These are phyloP conservation scores for Calliopsis andreniformis DNA, from an alignment of 1,140 invertebrate genomes.

Conservation along the genomic window DNA sequence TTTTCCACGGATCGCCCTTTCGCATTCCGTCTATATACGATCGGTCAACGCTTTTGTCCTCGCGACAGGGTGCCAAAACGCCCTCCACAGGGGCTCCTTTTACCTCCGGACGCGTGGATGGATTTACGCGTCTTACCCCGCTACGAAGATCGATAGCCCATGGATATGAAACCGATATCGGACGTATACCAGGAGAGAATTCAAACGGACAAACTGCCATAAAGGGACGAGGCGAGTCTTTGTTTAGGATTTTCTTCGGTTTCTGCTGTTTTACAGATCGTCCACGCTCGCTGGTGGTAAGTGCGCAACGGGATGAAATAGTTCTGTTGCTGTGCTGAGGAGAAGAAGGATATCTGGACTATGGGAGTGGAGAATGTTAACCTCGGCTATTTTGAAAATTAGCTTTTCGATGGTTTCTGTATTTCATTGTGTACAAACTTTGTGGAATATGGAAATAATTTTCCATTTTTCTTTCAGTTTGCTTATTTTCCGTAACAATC, in stretches of 20 bases:
- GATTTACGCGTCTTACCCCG: slow-evolving; percentile 36
- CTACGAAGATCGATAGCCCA: slow-evolving; percentile 47
- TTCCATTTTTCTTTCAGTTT: background rate
- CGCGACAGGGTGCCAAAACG: slow-evolving; percentile 64
- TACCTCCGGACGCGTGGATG: background rate
- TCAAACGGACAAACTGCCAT: background rate
- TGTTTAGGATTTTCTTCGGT: background rate
- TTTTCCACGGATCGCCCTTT: slow-evolving; percentile 67
- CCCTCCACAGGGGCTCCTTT: slow-evolving; percentile 40
- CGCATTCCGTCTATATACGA: slow-evolving; percentile 52
- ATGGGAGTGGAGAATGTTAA: too few relatives aligned
- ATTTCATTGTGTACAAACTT: too few relatives aligned
- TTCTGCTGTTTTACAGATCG: too few relatives aligned
- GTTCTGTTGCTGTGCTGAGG: too few relatives aligned
- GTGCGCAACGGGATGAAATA: too few relatives aligned
- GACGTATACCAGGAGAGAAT: background rate
- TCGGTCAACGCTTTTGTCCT: slow-evolving; percentile 59
- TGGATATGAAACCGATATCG: slow-evolving; percentile 33
- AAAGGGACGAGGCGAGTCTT: background rate
- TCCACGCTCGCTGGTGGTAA: too few relatives aligned
- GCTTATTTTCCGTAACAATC: background rate
- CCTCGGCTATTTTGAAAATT: too few relatives aligned
- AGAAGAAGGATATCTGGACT: too few relatives aligned
- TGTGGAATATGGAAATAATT: too few relatives aligned
- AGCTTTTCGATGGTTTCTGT: too few relatives aligned